These are phyloP conservation scores for Eutolmus rufibarbis DNA, from an alignment of 2,888 invertebrate genomes.

Conservation along the genomic window DNA sequence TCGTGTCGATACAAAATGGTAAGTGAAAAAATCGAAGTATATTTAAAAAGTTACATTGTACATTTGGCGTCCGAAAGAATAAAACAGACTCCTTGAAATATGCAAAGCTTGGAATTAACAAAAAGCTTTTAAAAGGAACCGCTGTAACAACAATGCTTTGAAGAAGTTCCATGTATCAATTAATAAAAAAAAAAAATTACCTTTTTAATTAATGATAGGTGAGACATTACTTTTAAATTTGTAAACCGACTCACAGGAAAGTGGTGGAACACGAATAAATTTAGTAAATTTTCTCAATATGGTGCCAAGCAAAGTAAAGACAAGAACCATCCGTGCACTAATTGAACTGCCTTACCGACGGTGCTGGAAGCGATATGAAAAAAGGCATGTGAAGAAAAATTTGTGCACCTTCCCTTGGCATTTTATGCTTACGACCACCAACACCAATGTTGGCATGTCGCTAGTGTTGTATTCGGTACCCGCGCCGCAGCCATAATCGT, in stretches of 20 bases:
- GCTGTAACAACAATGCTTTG: not conserved
- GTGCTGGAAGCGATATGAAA: not conserved
- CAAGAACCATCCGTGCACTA: not conserved
- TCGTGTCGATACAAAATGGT: no score
- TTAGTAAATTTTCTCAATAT: not conserved
- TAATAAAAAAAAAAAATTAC: not conserved
- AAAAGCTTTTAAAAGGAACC: not conserved
- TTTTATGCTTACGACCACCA: constrained; percentile 25
- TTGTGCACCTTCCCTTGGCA: constrained; percentile 21
- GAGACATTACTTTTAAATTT: not conserved
- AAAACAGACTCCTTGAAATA: not conserved
- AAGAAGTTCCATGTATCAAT: not conserved
- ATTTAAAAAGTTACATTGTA: no score
- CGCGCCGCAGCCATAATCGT: constrained; percentile 31
- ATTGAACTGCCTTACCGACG: not conserved
- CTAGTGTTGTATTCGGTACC: constrained; percentile 27
- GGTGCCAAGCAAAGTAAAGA: not conserved
- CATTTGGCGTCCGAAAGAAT: no score
- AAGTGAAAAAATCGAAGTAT: no score
- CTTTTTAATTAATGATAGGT: not conserved
- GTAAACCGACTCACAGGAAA: not conserved
- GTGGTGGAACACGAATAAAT: not conserved
- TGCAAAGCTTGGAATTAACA: not conserved
- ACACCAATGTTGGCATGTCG: constrained; percentile 33
- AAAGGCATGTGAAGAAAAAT: not conserved